These are phyloP conservation scores for Prolemur simus DNA, from an alignment of 2,113 vertebrate genomes.

Conservation along the genomic window DNA sequence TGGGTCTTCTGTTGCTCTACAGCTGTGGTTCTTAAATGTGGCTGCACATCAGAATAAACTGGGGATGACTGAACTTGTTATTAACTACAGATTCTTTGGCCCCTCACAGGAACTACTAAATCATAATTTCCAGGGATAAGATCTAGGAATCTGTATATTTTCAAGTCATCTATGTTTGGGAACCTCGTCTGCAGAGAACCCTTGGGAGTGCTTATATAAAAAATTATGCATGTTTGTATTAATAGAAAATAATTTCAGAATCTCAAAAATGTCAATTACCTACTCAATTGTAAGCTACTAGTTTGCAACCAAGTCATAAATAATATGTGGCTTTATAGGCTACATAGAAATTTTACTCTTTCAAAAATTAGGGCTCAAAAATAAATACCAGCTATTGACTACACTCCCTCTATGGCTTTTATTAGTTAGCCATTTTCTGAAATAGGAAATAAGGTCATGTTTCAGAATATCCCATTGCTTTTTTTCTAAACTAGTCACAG, in stretches of 20 bases:
- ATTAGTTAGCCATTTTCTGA: conserved; percentile 6
- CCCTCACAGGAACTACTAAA: neutral
- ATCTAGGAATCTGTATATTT: neutral
- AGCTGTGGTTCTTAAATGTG: neutral
- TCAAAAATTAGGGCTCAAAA: neutral
- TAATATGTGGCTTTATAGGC: neutral
- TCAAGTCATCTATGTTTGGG: neutral
- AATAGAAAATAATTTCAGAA: conserved; percentile 25
- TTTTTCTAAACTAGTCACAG: neutral
- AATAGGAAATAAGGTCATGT: neutral
- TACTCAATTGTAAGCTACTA: neutral
- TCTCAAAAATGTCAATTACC: neutral
- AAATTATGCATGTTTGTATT: neutral
- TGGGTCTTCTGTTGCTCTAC: neutral
- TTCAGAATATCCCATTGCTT: neutral
- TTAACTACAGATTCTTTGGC: neutral
- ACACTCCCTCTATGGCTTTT: neutral
- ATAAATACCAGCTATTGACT: neutral
- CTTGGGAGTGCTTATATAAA: neutral
- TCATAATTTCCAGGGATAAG: neutral
- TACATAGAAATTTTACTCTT: neutral
- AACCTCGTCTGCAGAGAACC: neutral
- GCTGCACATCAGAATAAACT: neutral
- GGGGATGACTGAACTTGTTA: accelerated
- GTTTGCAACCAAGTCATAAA: neutral